Evolutionary conservation across 2,113 vertebrate genomes (phyloP), one percentile per base, ranked within the genome.

Genomic region (Ictidomys tridecemlineatus): DNA sequence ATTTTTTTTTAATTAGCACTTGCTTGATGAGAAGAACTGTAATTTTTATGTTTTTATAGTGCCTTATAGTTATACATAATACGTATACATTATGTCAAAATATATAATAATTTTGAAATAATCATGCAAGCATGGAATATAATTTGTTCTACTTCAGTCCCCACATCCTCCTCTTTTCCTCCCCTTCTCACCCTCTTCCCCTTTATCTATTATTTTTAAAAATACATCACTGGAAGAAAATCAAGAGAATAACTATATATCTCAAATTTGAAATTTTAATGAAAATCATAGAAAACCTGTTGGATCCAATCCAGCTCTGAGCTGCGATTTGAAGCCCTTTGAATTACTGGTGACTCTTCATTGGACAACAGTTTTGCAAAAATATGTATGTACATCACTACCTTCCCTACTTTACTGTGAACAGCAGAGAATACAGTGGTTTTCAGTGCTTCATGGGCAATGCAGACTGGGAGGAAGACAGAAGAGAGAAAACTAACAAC

Each of bases 361-460:
- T 13, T 30, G 76, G 16, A 51, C 4, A 56, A 1, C 10, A 91
- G 30, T 13, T 74, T 7, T 39, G 39, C 34, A 84, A 93, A 63
- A n/a, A 39, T 48, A 30, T 34, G 8, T 48, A 30, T 34, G 8
- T 5, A 37, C n/a, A 39, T n/a, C 51, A 45, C 65, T 16, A 4
- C 9, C 0, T 51, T 39, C 34, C 7, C 26, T 42, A n/a, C 56
- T 56, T 32, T 17, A 24, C 37, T 9, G 1, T 34, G 51, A 8
- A 39, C 0, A 14, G 28, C 11, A 7, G 4, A 56, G 65, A 42
- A 22, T 0, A 3, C 1, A 32, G 56, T 30, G n/a, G n/a, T n/a
- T n/a, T n/a, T n/a, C n/a, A n/a, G n/a, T n/a, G n/a, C n/a, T n/a
- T n/a, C n/a, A n/a, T n/a, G 72, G 28, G 18, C 17, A 53, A 39